Base-by-base conservation (phyloP, 2,797 vertebrate genomes). In the Lemur catta region DNA sequence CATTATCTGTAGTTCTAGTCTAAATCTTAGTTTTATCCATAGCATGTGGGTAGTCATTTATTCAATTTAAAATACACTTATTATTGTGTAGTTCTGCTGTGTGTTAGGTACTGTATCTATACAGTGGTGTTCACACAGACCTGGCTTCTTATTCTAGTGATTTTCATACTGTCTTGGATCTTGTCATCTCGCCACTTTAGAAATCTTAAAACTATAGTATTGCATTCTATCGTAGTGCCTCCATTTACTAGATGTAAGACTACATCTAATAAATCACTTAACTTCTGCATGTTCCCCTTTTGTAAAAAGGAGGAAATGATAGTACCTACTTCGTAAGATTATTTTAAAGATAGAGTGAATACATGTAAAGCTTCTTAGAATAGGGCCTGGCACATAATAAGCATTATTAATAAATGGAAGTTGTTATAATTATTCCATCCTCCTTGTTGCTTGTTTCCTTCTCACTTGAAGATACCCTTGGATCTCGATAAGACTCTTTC, bases 241-340 rank as follows among this genome's bases (percentile, higher is more conserved):
- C 48, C 48, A 43, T 79, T 82, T 93, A 35, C 80, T 96, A 91
- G 38, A 28, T 93, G 13, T 41, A 48, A 7, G 26, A 91, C 63
- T 55, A 24, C 55, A 92, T 84, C 59, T 79, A 86, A 24, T 59
- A 89, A 57, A 72, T 86, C 43, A 46, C 18, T 67, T 86, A 61
- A 82, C 48, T 38, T 82, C 24, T 93, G 38, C n/a, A 26, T 93
- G n/a, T 79, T 96, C 59, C 24, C 26, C 2, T 89, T 93, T 95
- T 94, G 52, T 90, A 48, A 95, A 48, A 82, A 85, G 55, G 43
- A 88, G 55, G 65, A 89, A 95, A 74, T 69, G 65, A 17, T 89
- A 81, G 17, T 71, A 48, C 43, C 17, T 95, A 43, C 12, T 1
- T 74, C 24, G 11, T 84, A 61, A 89, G 20, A 38, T 41, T 38